phyloP scores from a whole-genome alignment of 2,113 vertebrate species.

The Thermophis baileyi region DNA sequence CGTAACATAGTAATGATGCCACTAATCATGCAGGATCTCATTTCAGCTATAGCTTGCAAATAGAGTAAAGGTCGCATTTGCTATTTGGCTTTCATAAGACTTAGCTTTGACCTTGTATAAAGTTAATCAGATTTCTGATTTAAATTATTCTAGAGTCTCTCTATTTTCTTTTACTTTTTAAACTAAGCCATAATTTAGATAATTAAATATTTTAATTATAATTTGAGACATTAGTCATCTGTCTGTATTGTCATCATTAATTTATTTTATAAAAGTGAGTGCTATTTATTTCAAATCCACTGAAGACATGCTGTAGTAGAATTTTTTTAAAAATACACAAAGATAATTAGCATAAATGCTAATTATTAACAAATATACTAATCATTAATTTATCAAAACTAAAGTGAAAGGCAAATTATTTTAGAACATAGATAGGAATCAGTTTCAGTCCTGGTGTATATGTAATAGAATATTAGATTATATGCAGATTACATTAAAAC shows the following conservation, averaged over 20 bases:
- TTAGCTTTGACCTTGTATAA: neutral
- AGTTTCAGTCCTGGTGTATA: neutral
- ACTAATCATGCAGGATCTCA: neutral
- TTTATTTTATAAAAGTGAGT: neutral
- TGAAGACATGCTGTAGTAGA: neutral
- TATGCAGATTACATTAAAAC: neutral
- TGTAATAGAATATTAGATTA: neutral
- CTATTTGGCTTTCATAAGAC: neutral
- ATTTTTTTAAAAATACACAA: neutral
- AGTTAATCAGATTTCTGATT: neutral
- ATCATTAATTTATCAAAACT: neutral
- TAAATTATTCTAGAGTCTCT: neutral
- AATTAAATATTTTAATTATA: neutral
- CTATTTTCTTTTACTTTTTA: neutral
- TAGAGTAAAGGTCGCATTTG: neutral
- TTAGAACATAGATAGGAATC: neutral
- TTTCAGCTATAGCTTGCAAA: slow-evolving; percentile 25
- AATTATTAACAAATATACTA: neutral
- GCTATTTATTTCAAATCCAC: neutral
- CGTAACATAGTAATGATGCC: slow-evolving; percentile 5
- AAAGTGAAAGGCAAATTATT: neutral
- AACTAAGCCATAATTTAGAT: neutral
- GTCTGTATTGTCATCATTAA: slow-evolving; percentile 1
- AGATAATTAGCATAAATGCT: neutral
- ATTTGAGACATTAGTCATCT: neutral